Percentiles rank a stretch among this genome's conserved stretches.
phyloP scores from a whole-genome alignment of 2,113 vertebrate species.

The Dascyllus trimaculatus region DNA sequence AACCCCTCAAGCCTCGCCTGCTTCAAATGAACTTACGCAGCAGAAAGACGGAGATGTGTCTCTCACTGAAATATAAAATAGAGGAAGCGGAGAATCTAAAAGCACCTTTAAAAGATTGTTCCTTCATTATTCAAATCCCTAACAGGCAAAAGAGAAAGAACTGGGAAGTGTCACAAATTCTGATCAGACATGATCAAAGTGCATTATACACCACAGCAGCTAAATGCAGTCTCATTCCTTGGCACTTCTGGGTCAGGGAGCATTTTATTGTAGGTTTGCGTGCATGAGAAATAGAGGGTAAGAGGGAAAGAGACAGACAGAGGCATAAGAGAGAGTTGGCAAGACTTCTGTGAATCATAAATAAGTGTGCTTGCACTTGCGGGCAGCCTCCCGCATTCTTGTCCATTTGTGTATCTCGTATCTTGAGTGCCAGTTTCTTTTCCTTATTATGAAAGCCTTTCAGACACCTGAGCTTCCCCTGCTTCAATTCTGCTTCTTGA shows the following conservation, averaged over 20 bases:
- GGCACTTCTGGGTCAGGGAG: conserved; percentile 70
- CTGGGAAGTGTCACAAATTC: conserved; percentile 61
- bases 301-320: conserved; percentile 6
- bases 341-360: conserved; percentile 48
- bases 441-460: conserved; percentile 60
- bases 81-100: conserved; percentile 54
- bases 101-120: conserved; percentile 58
- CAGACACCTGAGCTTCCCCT: conserved; percentile 70
- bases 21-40: conserved; percentile 52
- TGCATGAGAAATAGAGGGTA: not conserved
- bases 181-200: conserved; percentile 72
- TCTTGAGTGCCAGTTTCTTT: conserved; percentile 32
- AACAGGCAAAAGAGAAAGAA: conserved; percentile 52
- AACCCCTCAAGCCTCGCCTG: conserved; percentile 54
- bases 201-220: conserved; percentile 58
- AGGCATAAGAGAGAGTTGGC: conserved; percentile 24
- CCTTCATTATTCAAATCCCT: conserved; percentile 72
- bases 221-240: conserved; percentile 61
- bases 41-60: conserved; percentile 24
- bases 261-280: conserved; percentile 51
- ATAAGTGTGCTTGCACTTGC: conserved; percentile 23
- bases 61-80: conserved; percentile 53
- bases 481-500: conserved; percentile 61
- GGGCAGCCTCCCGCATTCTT: conserved; percentile 31
- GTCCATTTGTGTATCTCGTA: conserved; percentile 34